Base-by-base conservation (phyloP, 2,797 vertebrate species). In the Falco berigora region DNA sequence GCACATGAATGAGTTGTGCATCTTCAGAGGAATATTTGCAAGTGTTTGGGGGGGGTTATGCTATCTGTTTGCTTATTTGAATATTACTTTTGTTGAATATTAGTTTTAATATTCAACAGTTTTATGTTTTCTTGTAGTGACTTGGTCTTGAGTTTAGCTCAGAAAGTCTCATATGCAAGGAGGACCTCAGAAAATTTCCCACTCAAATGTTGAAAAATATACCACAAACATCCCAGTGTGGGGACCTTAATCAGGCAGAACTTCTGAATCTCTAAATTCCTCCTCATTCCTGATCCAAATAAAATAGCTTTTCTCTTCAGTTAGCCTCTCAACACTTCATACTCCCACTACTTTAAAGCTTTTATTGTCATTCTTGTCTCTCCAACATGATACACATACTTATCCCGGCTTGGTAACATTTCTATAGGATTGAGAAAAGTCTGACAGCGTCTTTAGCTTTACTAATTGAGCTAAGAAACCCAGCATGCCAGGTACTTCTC, bases 321-420 rank as follows among this genome's bases (percentile, higher is more conserved):
- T 82, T 94, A 75, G 56, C 40, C 30, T 74, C 49, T 68, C 86
- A 79, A 52, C 13, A 32, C 53, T 47, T 92, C 52, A 64, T 87
- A 77, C 21, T 74, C 24, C 20, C 16, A 24, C 55, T 42, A 34
- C 42, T 81, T 77, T 32, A 25, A 90, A 77, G 67, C 7, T 61
- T 94, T 91, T 92, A 82, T 86, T 92, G 34, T 64, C 67, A 55
- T 85, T 93, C 58, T 74, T 84, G 38, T 53, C 82, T 92, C 82
- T 88, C 59, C 62, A 80, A 73, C 34, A 42, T 21, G 78, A 72
- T 38, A 77, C 40, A 64, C 18, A 23, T 44, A 50, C 61, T 79
- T 92, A 84, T 24, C 32, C 50, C 62, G 83, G 55, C 38, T 91
- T 90, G 66, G 82, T 77, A 91, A 38, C 71, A 12, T 86, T 95